Percentiles rank a stretch among this genome's conserved stretches.
Conservation (phyloP, 2,113 vertebrate genomes). For the Girardinichthys multiradiatus region DNA sequence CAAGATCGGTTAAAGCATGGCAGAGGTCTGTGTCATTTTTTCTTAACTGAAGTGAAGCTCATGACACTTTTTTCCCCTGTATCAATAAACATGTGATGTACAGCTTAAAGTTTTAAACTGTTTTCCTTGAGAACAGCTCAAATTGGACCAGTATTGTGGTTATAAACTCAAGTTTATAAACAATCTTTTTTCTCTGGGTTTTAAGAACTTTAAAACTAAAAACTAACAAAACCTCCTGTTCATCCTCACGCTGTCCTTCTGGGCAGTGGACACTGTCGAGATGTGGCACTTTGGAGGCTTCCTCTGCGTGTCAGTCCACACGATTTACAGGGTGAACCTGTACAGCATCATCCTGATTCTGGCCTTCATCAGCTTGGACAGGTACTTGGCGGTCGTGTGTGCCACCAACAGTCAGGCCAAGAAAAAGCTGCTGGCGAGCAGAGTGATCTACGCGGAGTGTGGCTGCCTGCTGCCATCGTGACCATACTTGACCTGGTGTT, state of each 20-base stretch:
- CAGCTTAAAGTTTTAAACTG: neutral
- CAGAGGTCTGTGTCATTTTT: slow-evolving; percentile 47
- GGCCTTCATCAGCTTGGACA: too few species aligned
- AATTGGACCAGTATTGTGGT: too few species aligned
- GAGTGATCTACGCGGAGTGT: slow-evolving; percentile 90
- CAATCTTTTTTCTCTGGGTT: neutral
- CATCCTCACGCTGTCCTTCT: slow-evolving; percentile 94
- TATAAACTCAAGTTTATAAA: neutral
- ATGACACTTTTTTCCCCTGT: neutral
- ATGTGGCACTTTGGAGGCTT: too few species aligned
- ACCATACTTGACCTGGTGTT: slow-evolving; percentile 94
- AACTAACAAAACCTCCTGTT: slow-evolving; percentile 89
- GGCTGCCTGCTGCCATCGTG: slow-evolving; percentile 91
- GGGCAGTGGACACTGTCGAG: slow-evolving; percentile 90
- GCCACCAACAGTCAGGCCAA: slow-evolving; percentile 92
- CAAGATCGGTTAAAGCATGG: slow-evolving; percentile 3
- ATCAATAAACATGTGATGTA: neutral
- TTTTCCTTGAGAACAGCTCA: neutral
- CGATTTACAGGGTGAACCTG: too few species aligned
- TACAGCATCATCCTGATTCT: too few species aligned
- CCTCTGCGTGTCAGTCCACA: too few species aligned
- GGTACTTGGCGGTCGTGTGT: slow-evolving; percentile 93
- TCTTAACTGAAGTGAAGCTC: neutral
- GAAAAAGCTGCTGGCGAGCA: slow-evolving; percentile 88
- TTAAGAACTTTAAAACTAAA: neutral